Base-by-base conservation (phyloP, 1,140 invertebrate genomes). In the Archegozetes longisetosus region DNA sequence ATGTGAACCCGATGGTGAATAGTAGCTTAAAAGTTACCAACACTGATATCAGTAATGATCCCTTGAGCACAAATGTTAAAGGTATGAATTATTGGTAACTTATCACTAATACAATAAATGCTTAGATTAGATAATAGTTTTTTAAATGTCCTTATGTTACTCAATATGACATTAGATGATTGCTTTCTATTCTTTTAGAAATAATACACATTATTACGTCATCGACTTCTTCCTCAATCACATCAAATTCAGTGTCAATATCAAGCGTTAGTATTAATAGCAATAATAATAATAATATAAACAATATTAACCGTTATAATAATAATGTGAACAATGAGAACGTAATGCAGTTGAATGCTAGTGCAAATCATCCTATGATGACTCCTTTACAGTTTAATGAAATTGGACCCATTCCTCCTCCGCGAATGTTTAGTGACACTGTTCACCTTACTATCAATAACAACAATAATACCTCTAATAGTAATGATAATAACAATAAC, bases 361-460 rank as follows among this genome's bases (percentile, higher is more conserved):
- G 17, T 17, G 6, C 32, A 40, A 40, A 40, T 17, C 17, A 6
- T 9, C 17, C 32, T 9, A 40, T 40, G 32, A 40, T 40, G 6
- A 40, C 6, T 40, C n/a, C n/a, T n/a, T n/a, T n/a, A n/a, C 6
- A 40, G 32, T 40, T 40, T 40, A 40, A 86, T 58, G 89, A 93
- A 70, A 91, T 93, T 70, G 88, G 89, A 32, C 88, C 87, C 49
- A 93, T 93, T 71, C 89, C 89, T 68, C 89, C 89, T 63, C 89
- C 89, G 57, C 88, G 88, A 58, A 92, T 92, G 88, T 92, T 93
- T 50, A 68, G 58, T 27, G 58, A 60, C 47, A 6, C 58, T 13
- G 25, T 40, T 54, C 26, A 58, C 32, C 12, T 55, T 17, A 40
- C 32, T 40, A 9, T 9, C 32, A 40, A 6, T 17, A 9, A 6